A percentile compares a stretch with the other conserved stretches of the same genome.
Evolutionary conservation across 1,140 invertebrate species (phyloP).

Genomic region (Pygmarrhopalites habei): DNA sequence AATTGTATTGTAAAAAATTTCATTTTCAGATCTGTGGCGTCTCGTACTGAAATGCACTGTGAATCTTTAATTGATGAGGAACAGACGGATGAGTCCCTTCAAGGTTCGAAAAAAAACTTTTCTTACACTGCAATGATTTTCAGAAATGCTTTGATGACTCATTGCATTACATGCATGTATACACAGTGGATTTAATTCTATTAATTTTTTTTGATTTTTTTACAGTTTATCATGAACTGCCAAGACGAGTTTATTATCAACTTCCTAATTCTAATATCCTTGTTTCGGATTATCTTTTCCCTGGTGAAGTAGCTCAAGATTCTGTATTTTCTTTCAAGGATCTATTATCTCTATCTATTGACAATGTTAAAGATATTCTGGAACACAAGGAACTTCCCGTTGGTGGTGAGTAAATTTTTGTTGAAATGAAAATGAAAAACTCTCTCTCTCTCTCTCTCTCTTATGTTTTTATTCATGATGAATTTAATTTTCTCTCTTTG

Average conservation of each 20-base stretch:
- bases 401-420: slow-evolving; percentile 1
- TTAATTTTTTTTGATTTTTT: no score
- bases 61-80: slow-evolving; percentile 75
- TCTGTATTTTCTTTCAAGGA: slow-evolving; percentile 64
- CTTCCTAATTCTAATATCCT: slow-evolving; percentile 57
- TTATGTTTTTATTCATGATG: slow-evolving; percentile 4
- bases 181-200: no score
- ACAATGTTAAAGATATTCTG: slow-evolving; percentile 56
- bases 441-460: background rate
- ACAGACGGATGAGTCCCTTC: slow-evolving; percentile 49
- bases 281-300: slow-evolving; percentile 75
- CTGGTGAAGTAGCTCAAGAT: slow-evolving; percentile 68
- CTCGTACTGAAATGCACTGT: slow-evolving; percentile 74
- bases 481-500: background rate
- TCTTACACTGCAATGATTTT: no score
- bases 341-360: slow-evolving; percentile 59
- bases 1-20: slow-evolving; percentile 66
- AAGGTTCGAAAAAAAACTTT: no score
- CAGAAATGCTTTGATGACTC: no score
- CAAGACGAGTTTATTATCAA: slow-evolving; percentile 63
- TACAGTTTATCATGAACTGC: slow-evolving; percentile 62
- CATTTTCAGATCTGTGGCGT: slow-evolving; percentile 65
- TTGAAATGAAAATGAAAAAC: no score
- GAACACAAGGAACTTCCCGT: slow-evolving; percentile 45
- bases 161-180: no score